phyloP scores from a whole-genome alignment of 2,888 invertebrate species.

The Folsomia candida region DNA sequence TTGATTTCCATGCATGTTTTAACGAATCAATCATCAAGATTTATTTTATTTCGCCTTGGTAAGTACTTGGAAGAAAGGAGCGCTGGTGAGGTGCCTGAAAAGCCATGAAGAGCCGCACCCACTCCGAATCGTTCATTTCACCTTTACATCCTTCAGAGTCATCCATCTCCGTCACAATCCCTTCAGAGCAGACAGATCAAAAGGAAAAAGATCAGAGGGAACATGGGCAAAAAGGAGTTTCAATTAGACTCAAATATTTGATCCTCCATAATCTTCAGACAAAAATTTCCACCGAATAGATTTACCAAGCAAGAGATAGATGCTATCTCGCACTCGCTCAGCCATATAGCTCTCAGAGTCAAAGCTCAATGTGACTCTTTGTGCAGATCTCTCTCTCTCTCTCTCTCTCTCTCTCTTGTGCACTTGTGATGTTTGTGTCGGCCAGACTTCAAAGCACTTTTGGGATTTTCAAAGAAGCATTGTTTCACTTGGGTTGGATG shows the following conservation, averaged over 20 bases:
- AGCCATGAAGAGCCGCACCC: background rate
- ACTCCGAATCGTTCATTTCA: background rate
- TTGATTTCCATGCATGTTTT: too few species aligned
- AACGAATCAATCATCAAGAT: too few species aligned
- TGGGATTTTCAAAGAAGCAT: slow-evolving; percentile 14
- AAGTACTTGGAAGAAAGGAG: too few species aligned
- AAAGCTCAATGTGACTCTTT: slow-evolving; percentile 14
- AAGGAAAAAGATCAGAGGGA: slow-evolving; percentile 38
- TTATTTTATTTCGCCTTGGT: too few species aligned
- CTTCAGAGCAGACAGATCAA: slow-evolving; percentile 13
- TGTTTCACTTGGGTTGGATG: slow-evolving; percentile 19
- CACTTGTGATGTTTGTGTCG: slow-evolving; percentile 17
- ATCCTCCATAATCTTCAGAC: slow-evolving; percentile 44
- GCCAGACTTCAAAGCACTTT: slow-evolving; percentile 18
- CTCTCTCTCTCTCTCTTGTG: background rate
- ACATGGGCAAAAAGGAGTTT: slow-evolving; percentile 44
- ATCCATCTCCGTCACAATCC: background rate
- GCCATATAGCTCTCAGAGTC: background rate
- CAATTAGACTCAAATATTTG: slow-evolving; percentile 50
- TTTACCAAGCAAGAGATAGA: slow-evolving; percentile 19
- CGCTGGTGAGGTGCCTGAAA: too few species aligned
- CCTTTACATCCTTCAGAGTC: background rate
- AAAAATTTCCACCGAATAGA: slow-evolving; percentile 39
- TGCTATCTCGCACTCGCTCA: background rate
- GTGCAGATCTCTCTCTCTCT: slow-evolving; percentile 15